Conservation (phyloP, 2,888 invertebrate species). For the Prionchulus punctatus region DNA sequence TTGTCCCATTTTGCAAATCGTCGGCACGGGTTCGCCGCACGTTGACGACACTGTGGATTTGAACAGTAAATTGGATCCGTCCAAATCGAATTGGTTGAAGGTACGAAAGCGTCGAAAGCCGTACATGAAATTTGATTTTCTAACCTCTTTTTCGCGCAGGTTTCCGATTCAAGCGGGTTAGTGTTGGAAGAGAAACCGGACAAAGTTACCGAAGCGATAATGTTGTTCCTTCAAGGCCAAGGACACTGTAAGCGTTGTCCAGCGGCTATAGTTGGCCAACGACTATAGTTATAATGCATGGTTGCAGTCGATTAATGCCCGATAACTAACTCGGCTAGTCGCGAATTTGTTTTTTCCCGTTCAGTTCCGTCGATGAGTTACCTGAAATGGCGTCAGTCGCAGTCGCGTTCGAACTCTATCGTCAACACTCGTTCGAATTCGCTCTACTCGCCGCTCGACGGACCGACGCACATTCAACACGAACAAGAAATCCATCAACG, state of each 20-base stretch:
- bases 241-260: slow-evolving; percentile 47
- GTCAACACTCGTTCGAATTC: too few species aligned
- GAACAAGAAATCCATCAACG: too few species aligned
- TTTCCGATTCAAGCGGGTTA: slow-evolving; percentile 81
- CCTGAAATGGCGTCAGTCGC: background rate
- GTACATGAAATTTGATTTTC: too few species aligned
- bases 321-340: too few species aligned
- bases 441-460: too few species aligned
- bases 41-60: slow-evolving; percentile 87
- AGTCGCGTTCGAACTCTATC: background rate
- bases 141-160: slow-evolving; percentile 41
- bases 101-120: too few species aligned
- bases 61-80: slow-evolving; percentile 82
- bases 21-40: slow-evolving; percentile 80
- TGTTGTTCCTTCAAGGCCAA: slow-evolving; percentile 92
- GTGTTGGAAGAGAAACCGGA: slow-evolving; percentile 91
- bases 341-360: background rate
- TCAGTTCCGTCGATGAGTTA: background rate
- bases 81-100: slow-evolving; percentile 96
- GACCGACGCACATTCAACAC: too few species aligned
- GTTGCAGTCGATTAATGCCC: too few species aligned
- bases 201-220: slow-evolving; percentile 87
- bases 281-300: too few species aligned
- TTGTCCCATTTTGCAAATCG: slow-evolving; percentile 69
- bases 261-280: background rate